phyloP scores from a whole-genome alignment of 2,888 invertebrate genomes.

The Sphaerophoria taeniata region DNA sequence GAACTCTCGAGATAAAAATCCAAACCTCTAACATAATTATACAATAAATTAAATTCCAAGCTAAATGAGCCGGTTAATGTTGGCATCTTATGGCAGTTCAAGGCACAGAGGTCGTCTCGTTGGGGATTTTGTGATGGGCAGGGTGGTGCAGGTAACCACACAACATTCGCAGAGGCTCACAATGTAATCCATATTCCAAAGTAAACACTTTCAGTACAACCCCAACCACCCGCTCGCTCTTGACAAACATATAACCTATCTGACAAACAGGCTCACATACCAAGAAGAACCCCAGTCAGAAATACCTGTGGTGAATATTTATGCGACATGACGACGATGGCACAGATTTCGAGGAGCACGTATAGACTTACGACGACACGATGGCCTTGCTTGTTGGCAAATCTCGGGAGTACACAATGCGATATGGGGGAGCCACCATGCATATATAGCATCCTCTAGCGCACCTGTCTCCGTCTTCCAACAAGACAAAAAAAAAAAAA shows the following conservation, averaged over 20 bases:
- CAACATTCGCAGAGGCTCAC: background rate
- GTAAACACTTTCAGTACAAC: background rate
- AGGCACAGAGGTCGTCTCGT: conserved; percentile 49
- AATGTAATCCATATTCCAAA: background rate
- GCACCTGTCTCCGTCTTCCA: conserved; percentile 16
- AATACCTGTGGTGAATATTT: conserved; percentile 74
- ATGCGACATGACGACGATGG: conserved; percentile 43
- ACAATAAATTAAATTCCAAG: conserved; percentile 72
- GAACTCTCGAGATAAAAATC: conserved; percentile 58
- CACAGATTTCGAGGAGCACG: conserved; percentile 66
- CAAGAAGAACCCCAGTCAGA: background rate
- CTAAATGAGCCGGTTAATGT: conserved; percentile 73
- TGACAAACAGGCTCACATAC: background rate
- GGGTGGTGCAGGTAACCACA: conserved; percentile 44
- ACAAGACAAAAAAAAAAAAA: conserved; percentile 44
- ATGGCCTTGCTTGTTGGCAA: conserved; percentile 53
- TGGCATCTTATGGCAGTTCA: conserved; percentile 62
- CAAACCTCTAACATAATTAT: conserved; percentile 59
- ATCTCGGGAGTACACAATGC: conserved; percentile 67
- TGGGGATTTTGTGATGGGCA: conserved; percentile 29
- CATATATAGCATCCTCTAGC: background rate
- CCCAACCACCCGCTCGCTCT: background rate
- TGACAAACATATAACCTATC: too few relatives aligned
- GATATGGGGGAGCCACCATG: conserved; percentile 43
- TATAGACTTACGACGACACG: conserved; percentile 62